Base-by-base conservation (phyloP, 2,797 vertebrate species). In the Microctenopoma lineatum region DNA sequence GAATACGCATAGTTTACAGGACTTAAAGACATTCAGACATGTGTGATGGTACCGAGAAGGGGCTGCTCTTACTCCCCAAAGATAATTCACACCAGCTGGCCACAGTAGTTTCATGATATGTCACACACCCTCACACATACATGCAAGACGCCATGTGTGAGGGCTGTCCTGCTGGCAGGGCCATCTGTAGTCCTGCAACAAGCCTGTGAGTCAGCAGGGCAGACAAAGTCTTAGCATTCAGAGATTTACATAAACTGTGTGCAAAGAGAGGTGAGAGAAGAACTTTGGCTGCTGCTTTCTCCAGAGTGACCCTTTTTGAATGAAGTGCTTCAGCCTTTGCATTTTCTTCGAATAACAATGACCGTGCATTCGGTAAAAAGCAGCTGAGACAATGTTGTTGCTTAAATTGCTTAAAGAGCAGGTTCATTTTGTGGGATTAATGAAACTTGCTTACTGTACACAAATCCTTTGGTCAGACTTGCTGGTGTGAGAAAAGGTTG, bases 101-200 rank as follows among this genome's bases (percentile, higher is more conserved):
- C 27, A 12, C 70, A 65, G 67, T 67, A 57, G 75, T 87, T 87
- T 79, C 70, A 78, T 81, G 66, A 68, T 53, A 66, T 86, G 70
- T 83, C 81, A 82, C 86, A 52, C 75, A 76, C 68, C 62, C 80
- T 84, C 83, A 69, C 67, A 64, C 87, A 81, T 69, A 42, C 61
- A 77, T 84, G 76, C 82, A 71, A 81, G 80, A 77, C 84, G 79
- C 82, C 81, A 86, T 85, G 88, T 90, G 87, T 87, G 84, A 90
- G 80, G 80, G 67, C 64, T 77, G 79, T 86, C 88, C 90, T 91
- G 85, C 88, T 90, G 91, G 68, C 79, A 21, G 52, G 41, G 64
- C 90, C 90, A 91, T 91, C 91, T 92, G 91, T 64, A 59, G 79
- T 70, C 65, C 77, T 58, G 80, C 84, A 73, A 74, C 73, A 85